Base-by-base conservation (phyloP, 1,140 invertebrate genomes). In the Caligus rogercresseyi region DNA sequence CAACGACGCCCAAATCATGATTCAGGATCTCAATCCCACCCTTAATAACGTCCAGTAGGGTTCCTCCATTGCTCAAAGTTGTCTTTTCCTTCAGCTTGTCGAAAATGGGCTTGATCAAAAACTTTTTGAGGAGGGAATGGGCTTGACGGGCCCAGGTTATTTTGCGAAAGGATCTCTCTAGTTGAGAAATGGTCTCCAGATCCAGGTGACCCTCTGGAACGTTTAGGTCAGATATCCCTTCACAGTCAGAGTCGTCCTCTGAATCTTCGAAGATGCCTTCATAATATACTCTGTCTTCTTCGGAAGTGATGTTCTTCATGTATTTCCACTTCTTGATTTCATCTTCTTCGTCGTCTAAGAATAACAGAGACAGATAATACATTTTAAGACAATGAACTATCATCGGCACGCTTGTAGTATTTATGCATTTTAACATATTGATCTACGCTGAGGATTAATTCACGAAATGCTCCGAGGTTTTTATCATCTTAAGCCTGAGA, bases 51-150 rank as follows among this genome's bases (percentile, higher is more conserved):
- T 60, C 57, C 2, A 26, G 21, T 21, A 60, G 21, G 21, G 13
- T 60, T n/a, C 13, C 57, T 25, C 57, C 57, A 13, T 25, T 13
- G 57, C 14, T 24, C 7, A 43, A 11, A 15, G 57, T 26, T 14
- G 18, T 18, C 43, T 25, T 25, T 18, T 26, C 18, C 21, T 60
- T 25, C 24, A 60, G 26, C 3, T 18, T 25, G n/a, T 60, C 25
- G 24, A 26, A 60, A n/a, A 60, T 21, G 24, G 16, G 21, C 15
- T 25, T 25, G 24, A 25, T 60, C 7, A 60, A 25, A 15, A 60
- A 60, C 18, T 25, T 2, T 60, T 60, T 60, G 16, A 60, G 26
- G 18, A 60, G 57, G 18, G 57, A 60, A 18, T 60, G 57, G 15
- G 16, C 25, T 7, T 25, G 16, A 1, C 57, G 14, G 14, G 57